Conservation (phyloP, 2,888 invertebrate species). For the Diarsia rubi region DNA sequence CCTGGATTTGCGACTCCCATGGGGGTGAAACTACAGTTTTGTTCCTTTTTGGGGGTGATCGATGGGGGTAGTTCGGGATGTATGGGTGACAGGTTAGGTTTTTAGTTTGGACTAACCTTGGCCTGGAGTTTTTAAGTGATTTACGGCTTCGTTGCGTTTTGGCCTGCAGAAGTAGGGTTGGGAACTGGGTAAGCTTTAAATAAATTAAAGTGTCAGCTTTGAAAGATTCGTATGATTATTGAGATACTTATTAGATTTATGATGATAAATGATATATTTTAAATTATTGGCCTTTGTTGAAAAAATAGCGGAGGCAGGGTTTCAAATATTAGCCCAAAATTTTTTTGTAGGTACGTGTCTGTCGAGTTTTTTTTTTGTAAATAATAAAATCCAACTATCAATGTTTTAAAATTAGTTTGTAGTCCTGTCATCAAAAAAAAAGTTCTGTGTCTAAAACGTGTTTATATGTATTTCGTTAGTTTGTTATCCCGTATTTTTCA, state of each 20-base stretch:
- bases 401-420: not conserved
- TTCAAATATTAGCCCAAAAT: not conserved
- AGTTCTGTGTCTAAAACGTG: too few relatives aligned
- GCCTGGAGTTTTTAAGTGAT: conserved; percentile 34
- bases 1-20: conserved; percentile 69
- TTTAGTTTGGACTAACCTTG: conserved; percentile 56
- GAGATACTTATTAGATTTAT: not conserved
- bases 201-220: not conserved
- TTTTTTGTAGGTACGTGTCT: not conserved
- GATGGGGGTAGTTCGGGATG: conserved; percentile 51
- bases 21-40: conserved; percentile 61
- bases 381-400: not conserved
- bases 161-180: not conserved
- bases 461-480: not conserved
- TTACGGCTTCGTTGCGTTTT: conserved; percentile 7
- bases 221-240: not conserved
- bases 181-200: not conserved
- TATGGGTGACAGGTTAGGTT: conserved; percentile 41
- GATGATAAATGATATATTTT: not conserved
- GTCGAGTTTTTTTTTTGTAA: not conserved
- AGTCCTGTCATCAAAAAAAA: not conserved
- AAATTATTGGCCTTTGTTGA: too few relatives aligned
- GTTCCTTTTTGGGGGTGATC: conserved; percentile 60
- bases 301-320: not conserved
- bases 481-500: not conserved